A percentile compares a stretch with the other conserved stretches of the same genome.
These are phyloP conservation scores for Homalodisca vitripennis DNA, from an alignment of 1,140 invertebrate genomes.

Conservation along the genomic window DNA sequence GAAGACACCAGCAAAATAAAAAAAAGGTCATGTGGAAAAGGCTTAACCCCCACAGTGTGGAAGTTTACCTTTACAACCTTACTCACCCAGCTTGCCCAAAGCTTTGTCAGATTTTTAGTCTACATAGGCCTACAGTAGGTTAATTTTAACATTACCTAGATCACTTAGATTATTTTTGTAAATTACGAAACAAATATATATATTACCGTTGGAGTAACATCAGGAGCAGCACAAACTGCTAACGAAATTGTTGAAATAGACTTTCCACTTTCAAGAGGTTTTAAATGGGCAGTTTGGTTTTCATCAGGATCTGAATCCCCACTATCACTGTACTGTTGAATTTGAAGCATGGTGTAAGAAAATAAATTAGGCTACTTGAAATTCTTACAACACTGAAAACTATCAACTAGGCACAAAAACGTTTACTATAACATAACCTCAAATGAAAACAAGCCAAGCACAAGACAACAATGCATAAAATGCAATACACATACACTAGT, in stretches of 20 bases:
- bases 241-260: conserved; percentile 46
- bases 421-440: no score
- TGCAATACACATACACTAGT: no score
- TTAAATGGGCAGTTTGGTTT: conserved; percentile 53
- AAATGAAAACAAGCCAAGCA: no score
- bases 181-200: no score
- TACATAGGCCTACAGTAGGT: background rate
- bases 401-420: no score
- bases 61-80: conserved; percentile 8
- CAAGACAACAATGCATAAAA: no score
- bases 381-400: no score
- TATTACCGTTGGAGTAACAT: conserved; percentile 72
- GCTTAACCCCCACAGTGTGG: background rate
- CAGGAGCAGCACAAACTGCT: conserved; percentile 74
- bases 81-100: background rate
- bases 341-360: conserved; percentile 36
- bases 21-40: background rate
- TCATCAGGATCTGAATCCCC: conserved; percentile 51
- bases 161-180: no score
- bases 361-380: no score
- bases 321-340: conserved; percentile 64
- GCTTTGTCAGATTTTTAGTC: background rate
- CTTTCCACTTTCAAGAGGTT: conserved; percentile 48
- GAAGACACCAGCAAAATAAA: background rate
- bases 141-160: conserved; percentile 13